These are phyloP conservation scores for Chlorodrepanis virens DNA, from an alignment of 2,113 vertebrate genomes.

Conservation along the genomic window DNA sequence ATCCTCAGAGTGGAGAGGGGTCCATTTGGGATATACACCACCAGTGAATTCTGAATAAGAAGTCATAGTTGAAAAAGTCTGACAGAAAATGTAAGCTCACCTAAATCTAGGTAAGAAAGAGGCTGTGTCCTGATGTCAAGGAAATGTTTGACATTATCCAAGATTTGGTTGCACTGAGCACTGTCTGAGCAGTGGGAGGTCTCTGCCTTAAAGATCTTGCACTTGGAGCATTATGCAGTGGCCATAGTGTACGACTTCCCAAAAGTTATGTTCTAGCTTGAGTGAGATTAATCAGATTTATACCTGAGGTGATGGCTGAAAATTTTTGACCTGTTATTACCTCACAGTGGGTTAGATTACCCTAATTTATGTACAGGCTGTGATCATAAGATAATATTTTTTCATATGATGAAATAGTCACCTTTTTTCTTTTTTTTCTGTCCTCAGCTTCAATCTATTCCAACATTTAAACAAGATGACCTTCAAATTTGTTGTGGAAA, in stretches of 20 bases:
- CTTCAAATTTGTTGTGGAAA: background rate
- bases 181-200: background rate
- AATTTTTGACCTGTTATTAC: background rate
- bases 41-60: background rate
- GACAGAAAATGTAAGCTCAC: background rate
- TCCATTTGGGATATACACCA: fast-evolving
- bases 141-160: background rate
- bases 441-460: background rate
- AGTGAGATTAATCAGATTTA: background rate
- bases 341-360: background rate
- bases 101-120: background rate
- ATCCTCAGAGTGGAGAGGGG: background rate
- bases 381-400: background rate
- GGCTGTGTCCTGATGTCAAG: background rate
- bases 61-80: background rate
- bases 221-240: background rate
- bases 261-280: background rate
- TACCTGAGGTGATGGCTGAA: background rate
- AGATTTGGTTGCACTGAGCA: background rate
- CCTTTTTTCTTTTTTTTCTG: background rate
- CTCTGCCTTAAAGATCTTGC: background rate
- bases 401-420: background rate
- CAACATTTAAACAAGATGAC: background rate
- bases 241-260: background rate
- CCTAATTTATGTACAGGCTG: background rate